These are phyloP conservation scores for Puntigrus tetrazona DNA, from an alignment of 2,113 vertebrate genomes.

Conservation along the genomic window DNA sequence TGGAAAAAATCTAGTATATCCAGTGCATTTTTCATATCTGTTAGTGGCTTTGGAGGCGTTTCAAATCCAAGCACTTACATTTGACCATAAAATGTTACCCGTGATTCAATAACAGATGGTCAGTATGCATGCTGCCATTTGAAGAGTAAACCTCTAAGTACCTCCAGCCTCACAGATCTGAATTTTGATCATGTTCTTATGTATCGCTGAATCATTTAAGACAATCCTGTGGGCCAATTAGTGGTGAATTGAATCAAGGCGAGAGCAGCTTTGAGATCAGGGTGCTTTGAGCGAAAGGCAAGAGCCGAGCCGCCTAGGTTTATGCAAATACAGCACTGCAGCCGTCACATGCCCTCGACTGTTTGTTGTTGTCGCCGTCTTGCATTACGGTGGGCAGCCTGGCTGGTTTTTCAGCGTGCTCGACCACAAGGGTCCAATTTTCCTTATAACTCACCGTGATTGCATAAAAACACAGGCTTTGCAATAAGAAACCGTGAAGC, in stretches of 20 bases:
- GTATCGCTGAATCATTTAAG: neutral
- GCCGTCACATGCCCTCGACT: neutral
- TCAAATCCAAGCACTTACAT: conserved; percentile 24
- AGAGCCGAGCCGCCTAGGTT: neutral
- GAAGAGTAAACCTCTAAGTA: conserved; percentile 8
- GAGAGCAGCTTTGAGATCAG: neutral
- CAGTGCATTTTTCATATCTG: neutral
- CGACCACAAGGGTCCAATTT: conserved; percentile 14
- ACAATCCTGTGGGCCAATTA: conserved; percentile 10
- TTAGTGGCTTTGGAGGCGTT: conserved; percentile 23
- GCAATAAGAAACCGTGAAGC: neutral
- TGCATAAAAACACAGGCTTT: conserved; percentile 11
- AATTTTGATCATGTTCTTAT: conserved; percentile 11
- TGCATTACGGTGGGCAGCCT: neutral
- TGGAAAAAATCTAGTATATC: neutral
- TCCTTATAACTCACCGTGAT: conserved; percentile 1
- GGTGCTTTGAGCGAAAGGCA: neutral
- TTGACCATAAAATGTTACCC: neutral
- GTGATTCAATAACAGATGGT: neutral
- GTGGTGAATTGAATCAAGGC: conserved; percentile 7
- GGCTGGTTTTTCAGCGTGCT: neutral
- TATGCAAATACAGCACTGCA: neutral
- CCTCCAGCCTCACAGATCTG: conserved; percentile 3
- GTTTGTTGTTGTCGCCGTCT: neutral
- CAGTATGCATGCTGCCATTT: neutral